phyloP scores from a whole-genome alignment of 2,888 invertebrate genomes.

The Leptopilina syphax region DNA sequence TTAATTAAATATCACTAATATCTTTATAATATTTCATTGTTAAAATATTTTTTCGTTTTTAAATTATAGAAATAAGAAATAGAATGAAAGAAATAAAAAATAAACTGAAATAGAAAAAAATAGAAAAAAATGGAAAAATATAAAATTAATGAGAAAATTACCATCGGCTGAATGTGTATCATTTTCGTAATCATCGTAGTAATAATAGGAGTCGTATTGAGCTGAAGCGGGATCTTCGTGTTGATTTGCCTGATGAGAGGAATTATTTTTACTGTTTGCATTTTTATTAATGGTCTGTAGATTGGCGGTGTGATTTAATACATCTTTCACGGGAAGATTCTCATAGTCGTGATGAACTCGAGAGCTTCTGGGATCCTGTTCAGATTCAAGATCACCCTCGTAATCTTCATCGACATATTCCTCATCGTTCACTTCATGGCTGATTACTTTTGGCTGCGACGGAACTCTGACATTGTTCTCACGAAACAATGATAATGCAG shows the following conservation, averaged over 20 bases:
- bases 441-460: conserved; percentile 48
- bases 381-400: conserved; percentile 47
- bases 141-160: background rate
- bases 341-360: conserved; percentile 45
- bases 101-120: too few relatives aligned
- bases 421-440: conserved; percentile 42
- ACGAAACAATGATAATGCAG: conserved; percentile 54
- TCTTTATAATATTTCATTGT: background rate
- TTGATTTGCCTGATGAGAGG: conserved; percentile 57
- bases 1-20: background rate
- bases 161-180: conserved; percentile 58
- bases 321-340: conserved; percentile 47
- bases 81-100: too few relatives aligned
- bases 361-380: conserved; percentile 49
- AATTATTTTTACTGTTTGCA: conserved; percentile 38
- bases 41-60: too few relatives aligned
- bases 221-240: conserved; percentile 60
- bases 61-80: too few relatives aligned
- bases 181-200: conserved; percentile 71
- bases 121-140: too few relatives aligned
- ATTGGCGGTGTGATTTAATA: conserved; percentile 50
- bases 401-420: conserved; percentile 47
- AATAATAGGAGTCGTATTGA: conserved; percentile 64
- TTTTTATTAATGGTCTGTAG: conserved; percentile 45
- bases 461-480: conserved; percentile 61